Evolutionary conservation across 2,888 invertebrate species (phyloP).

Genomic region (Escarpia spicata): DNA sequence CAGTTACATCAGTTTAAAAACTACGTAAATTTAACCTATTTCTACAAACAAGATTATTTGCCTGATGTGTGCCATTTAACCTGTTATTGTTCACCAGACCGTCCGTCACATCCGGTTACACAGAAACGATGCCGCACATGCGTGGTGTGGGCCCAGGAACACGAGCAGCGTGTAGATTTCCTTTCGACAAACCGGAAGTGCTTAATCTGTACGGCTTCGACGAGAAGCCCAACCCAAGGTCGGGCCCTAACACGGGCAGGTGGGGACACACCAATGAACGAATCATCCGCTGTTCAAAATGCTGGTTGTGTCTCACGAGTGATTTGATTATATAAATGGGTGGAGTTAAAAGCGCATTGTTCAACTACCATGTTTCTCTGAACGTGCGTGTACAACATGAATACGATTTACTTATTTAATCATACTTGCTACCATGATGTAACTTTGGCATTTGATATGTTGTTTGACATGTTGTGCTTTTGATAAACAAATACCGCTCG

Average conservation of each 20-base stretch:
- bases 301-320: neutral
- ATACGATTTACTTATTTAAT: too few species aligned
- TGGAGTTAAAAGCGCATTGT: too few species aligned
- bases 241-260: neutral
- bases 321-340: neutral
- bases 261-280: neutral
- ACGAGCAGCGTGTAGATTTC: neutral
- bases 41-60: neutral
- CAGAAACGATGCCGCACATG: neutral
- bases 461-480: too few species aligned
- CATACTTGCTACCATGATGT: too few species aligned
- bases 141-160: neutral
- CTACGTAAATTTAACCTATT: too few species aligned
- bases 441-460: too few species aligned
- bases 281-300: neutral
- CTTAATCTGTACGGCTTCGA: constrained; percentile 3
- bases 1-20: neutral
- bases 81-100: neutral
- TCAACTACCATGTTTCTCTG: too few species aligned
- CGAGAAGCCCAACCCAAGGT: neutral
- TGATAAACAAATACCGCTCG: too few species aligned
- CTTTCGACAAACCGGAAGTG: neutral
- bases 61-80: neutral
- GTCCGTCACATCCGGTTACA: neutral
- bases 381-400: too few species aligned